These are phyloP conservation scores for Pyrocoelia pectoralis DNA, from an alignment of 2,888 invertebrate genomes.

Conservation along the genomic window DNA sequence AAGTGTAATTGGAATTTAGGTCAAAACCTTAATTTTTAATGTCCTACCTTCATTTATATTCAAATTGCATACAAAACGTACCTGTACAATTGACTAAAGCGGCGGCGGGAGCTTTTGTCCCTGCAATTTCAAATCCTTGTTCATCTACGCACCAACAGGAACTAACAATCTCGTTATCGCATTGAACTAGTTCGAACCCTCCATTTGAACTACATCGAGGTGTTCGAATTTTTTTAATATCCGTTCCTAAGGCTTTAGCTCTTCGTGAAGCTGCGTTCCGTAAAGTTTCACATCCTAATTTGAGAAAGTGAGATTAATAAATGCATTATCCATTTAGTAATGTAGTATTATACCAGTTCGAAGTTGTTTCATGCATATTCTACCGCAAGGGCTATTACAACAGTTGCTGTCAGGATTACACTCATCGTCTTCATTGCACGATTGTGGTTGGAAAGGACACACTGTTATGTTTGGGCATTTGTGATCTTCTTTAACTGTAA, in stretches of 20 bases:
- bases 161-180: constrained; percentile 74
- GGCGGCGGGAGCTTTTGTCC: constrained; percentile 74
- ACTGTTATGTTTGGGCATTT: constrained; percentile 58
- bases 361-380: constrained; percentile 67
- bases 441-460: constrained; percentile 69
- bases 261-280: constrained; percentile 69
- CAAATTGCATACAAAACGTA: constrained; percentile 42
- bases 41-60: neutral
- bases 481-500: neutral
- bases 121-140: constrained; percentile 79
- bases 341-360: constrained; percentile 74
- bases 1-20: constrained; percentile 16
- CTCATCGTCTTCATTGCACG: constrained; percentile 67
- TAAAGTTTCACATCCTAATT: constrained; percentile 71
- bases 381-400: constrained; percentile 74
- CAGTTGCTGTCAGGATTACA: constrained; percentile 71
- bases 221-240: constrained; percentile 63
- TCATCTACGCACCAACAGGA: constrained; percentile 87
- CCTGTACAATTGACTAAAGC: constrained; percentile 74
- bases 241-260: constrained; percentile 66
- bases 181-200: constrained; percentile 82
- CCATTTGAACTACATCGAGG: constrained; percentile 77
- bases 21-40: constrained; percentile 17
- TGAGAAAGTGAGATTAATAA: neutral
- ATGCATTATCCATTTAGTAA: constrained; percentile 22